Percentiles rank a stretch among this genome's conserved stretches.
These are phyloP conservation scores for Gnatocerus cornutus DNA, from an alignment of 2,888 invertebrate genomes.

Conservation along the genomic window DNA sequence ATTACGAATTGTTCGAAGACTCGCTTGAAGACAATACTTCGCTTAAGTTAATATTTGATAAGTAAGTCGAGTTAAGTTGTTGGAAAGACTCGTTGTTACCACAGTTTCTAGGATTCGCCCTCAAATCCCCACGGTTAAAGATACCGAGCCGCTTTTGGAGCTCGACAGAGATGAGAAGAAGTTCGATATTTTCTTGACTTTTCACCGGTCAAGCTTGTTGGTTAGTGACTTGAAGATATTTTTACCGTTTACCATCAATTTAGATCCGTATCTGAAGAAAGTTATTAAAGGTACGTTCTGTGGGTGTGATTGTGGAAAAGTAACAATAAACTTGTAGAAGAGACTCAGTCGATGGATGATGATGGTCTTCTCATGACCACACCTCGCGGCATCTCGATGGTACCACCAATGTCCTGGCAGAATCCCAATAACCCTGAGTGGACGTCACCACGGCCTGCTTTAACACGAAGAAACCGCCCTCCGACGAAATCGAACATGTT, in stretches of 20 bases:
- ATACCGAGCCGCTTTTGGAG: slow-evolving; percentile 91
- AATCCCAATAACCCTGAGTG: slow-evolving; percentile 41
- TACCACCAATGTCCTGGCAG: slow-evolving; percentile 53
- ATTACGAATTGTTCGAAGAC: slow-evolving; percentile 92
- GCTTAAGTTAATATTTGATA: slow-evolving; percentile 93
- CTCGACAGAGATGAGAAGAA: slow-evolving; percentile 96
- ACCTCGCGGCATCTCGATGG: slow-evolving; percentile 49
- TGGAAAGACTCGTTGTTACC: no score
- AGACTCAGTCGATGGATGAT: slow-evolving; percentile 81
- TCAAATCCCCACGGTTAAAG: slow-evolving; percentile 87
- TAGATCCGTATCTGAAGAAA: slow-evolving; percentile 98
- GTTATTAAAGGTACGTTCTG: slow-evolving; percentile 89
- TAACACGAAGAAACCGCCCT: slow-evolving; percentile 44
- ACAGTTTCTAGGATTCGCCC: slow-evolving; percentile 80
- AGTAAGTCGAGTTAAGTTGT: slow-evolving; percentile 75
- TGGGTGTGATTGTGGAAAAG: not conserved
- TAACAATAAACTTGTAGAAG: slow-evolving; percentile 71
- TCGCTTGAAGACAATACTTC: slow-evolving; percentile 89
- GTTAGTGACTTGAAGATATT: slow-evolving; percentile 95
- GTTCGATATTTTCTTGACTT: slow-evolving; percentile 92
- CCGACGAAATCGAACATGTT: slow-evolving; percentile 51
- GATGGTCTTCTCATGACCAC: slow-evolving; percentile 67
- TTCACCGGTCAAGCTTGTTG: slow-evolving; percentile 88
- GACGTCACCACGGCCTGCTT: slow-evolving; percentile 28
- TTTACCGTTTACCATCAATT: slow-evolving; percentile 97